phyloP scores from a whole-genome alignment of 1,140 invertebrate genomes.

The Dendroctonus valens region DNA sequence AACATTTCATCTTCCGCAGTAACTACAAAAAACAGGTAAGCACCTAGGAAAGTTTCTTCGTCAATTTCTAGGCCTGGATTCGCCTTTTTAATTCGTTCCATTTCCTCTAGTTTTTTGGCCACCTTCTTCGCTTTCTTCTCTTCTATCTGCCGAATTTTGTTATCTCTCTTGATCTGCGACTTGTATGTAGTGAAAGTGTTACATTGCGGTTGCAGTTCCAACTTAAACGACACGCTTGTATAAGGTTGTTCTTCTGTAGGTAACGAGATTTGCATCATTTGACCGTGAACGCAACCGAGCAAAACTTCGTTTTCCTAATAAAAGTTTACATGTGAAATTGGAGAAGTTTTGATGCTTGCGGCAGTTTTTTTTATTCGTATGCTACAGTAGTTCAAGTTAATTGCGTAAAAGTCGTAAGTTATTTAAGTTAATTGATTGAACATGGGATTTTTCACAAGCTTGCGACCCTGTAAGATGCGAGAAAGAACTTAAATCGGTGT shows the following conservation, averaged over 20 bases:
- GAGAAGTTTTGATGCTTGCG: too few relatives aligned
- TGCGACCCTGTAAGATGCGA: too few relatives aligned
- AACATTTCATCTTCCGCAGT: neutral
- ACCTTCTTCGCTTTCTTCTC: constrained; percentile 55
- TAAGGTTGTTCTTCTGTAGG: constrained; percentile 51
- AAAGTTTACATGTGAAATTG: neutral
- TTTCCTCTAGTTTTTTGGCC: constrained; percentile 55
- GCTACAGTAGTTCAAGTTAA: too few relatives aligned
- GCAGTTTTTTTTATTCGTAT: too few relatives aligned
- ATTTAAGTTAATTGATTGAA: too few relatives aligned
- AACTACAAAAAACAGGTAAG: neutral
- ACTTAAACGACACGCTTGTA: constrained; percentile 52
- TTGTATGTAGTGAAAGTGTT: constrained; percentile 61
- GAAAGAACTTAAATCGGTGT: too few relatives aligned
- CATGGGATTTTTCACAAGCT: too few relatives aligned
- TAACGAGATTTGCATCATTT: constrained; percentile 56
- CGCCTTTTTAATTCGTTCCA: constrained; percentile 55
- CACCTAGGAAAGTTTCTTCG: constrained; percentile 57
- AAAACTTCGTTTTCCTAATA: constrained; percentile 50
- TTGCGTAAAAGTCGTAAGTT: too few relatives aligned
- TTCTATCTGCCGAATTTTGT: constrained; percentile 50
- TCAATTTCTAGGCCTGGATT: constrained; percentile 61
- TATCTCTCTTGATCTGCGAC: constrained; percentile 56
- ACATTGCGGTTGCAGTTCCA: constrained; percentile 49
- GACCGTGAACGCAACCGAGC: constrained; percentile 56